Evolutionary conservation across 2,888 invertebrate species (phyloP).

Genomic region (Petrolisthes manimaculis): DNA sequence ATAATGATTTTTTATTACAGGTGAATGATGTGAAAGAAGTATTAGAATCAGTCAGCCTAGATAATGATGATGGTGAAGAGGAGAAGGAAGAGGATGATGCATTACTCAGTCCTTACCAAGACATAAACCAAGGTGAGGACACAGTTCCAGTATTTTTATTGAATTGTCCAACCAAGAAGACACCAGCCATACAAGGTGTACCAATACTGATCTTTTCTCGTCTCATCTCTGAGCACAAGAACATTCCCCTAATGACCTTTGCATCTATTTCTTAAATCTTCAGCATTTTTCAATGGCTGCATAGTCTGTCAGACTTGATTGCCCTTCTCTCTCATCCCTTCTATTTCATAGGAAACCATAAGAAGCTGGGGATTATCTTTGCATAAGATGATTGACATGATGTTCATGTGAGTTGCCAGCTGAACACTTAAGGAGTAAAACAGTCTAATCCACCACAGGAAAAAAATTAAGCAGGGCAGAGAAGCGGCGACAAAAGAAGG

Average conservation of each 20-base stretch:
- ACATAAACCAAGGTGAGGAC: background rate
- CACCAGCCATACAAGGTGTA: background rate
- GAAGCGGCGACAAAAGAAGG: conserved; percentile 64
- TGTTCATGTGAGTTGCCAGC: background rate
- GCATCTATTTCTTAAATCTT: too few species aligned
- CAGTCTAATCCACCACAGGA: background rate
- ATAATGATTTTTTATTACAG: background rate
- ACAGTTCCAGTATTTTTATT: background rate
- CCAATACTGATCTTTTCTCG: background rate
- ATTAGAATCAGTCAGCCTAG: background rate
- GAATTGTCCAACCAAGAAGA: too few species aligned
- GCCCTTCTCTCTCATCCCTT: too few species aligned
- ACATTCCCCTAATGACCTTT: too few species aligned
- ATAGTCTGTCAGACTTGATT: too few species aligned
- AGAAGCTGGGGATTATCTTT: background rate
- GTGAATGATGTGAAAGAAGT: background rate
- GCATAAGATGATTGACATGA: background rate
- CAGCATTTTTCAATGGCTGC: too few species aligned
- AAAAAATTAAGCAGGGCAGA: conserved; percentile 61
- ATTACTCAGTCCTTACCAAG: background rate
- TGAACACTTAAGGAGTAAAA: background rate
- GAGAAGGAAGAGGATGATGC: background rate
- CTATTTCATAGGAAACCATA: background rate
- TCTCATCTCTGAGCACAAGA: background rate
- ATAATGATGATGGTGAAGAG: background rate